phyloP scores from a whole-genome alignment of 1,140 invertebrate genomes.

The Pseudomyrmex cubaensis region DNA sequence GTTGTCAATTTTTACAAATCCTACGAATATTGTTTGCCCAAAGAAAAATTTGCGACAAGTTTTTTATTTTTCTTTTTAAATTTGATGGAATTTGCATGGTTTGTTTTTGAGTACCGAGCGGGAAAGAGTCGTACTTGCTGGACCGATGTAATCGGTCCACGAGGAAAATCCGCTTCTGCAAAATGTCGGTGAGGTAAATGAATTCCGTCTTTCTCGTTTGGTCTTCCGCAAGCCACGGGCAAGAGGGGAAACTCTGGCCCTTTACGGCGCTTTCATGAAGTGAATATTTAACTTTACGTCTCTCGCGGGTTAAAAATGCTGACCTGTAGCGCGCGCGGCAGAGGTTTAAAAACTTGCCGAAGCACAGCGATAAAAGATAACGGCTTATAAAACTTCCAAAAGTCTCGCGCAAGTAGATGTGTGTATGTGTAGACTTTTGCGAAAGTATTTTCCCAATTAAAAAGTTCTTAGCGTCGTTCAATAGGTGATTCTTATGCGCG shows the following conservation, averaged over 20 bases:
- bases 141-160: conserved; percentile 40
- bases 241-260: conserved; percentile 74
- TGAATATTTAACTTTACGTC: conserved; percentile 82
- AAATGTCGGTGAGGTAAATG: conserved; percentile 72
- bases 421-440: conserved; percentile 23
- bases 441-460: conserved; percentile 65
- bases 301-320: conserved; percentile 82
- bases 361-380: conserved; percentile 77
- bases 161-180: conserved; percentile 39
- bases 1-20: too few species aligned
- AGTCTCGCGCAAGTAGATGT: conserved; percentile 64
- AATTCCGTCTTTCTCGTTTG: conserved; percentile 71
- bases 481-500: conserved; percentile 4
- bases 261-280: conserved; percentile 80
- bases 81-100: conserved; percentile 4
- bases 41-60: too few species aligned
- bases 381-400: conserved; percentile 75
- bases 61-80: neutral
- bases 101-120: conserved; percentile 8
- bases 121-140: conserved; percentile 45
- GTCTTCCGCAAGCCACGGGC: conserved; percentile 70
- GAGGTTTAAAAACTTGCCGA: conserved; percentile 81
- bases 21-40: too few species aligned
- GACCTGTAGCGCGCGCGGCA: conserved; percentile 74
- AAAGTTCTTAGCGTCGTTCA: conserved; percentile 55